Evolutionary conservation across 2,113 vertebrate species (phyloP).

Genomic region (Lagenorhynchus albirostris): DNA sequence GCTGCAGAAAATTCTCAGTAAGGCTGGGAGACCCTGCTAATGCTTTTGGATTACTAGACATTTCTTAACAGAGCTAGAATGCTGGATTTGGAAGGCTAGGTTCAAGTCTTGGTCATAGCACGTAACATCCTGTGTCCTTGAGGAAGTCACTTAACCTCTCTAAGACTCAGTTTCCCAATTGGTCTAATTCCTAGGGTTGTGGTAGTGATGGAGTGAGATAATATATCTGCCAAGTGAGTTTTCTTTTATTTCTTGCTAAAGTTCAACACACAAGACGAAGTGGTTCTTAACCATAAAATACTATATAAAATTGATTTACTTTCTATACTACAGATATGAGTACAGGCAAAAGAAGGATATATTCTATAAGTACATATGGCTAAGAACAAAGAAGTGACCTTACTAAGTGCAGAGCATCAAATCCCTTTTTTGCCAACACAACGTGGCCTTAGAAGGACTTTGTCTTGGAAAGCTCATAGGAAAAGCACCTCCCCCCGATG

Average conservation of each 20-base stretch:
- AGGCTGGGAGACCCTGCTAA: background rate
- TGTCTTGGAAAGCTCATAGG: background rate
- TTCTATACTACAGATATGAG: background rate
- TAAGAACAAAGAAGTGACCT: background rate
- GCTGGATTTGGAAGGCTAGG: accelerated
- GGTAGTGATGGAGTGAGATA: background rate
- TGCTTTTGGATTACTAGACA: background rate
- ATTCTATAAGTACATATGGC: background rate
- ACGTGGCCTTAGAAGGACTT: background rate
- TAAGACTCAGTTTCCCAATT: background rate
- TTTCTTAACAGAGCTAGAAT: background rate
- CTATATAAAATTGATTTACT: background rate
- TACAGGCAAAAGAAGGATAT: background rate
- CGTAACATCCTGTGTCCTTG: background rate
- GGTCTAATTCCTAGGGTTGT: background rate
- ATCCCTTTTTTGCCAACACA: background rate
- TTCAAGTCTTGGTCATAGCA: background rate
- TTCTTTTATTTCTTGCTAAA: background rate
- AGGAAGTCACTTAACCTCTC: background rate
- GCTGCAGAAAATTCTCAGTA: background rate
- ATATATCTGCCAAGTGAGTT: background rate
- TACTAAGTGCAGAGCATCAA: no score
- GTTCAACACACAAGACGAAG: background rate
- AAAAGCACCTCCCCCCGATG: background rate
- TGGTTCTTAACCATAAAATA: background rate